Conservation (phyloP, 2,113 vertebrate species). For the Thamnophis sirtalis region DNA sequence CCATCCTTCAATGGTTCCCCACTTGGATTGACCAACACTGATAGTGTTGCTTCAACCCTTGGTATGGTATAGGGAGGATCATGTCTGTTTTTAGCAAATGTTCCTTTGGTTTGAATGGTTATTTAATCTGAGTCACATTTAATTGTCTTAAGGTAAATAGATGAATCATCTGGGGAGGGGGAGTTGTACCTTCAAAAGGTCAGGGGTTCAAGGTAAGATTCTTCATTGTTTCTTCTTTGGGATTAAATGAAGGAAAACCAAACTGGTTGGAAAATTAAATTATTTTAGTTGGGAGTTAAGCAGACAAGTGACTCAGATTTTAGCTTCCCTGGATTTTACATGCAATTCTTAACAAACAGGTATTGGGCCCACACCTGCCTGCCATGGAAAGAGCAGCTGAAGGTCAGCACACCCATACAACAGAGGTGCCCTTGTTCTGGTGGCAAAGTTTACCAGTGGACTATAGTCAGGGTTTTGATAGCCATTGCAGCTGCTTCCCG, state of each 20-base stretch:
- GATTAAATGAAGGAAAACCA: constrained; percentile 64
- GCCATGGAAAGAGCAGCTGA: constrained; percentile 62
- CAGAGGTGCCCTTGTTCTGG: constrained; percentile 65
- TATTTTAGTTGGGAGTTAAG: constrained; percentile 73
- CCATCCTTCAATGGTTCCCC: constrained; percentile 43
- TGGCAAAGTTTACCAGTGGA: constrained; percentile 45
- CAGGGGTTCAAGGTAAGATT: constrained; percentile 60
- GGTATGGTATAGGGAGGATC: constrained; percentile 52
- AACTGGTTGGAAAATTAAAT: constrained; percentile 66
- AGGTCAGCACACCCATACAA: constrained; percentile 56
- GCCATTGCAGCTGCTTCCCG: constrained; percentile 38
- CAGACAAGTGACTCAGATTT: constrained; percentile 74
- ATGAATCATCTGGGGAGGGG: constrained; percentile 67
- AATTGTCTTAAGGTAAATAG: constrained; percentile 75
- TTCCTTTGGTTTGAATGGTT: constrained; percentile 70
- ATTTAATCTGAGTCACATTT: constrained; percentile 75
- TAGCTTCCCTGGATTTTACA: constrained; percentile 65
- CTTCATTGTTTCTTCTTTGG: constrained; percentile 51
- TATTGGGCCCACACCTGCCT: constrained; percentile 67
- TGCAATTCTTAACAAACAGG: constrained; percentile 67
- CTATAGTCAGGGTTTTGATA: constrained; percentile 58
- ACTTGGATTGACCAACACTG: constrained; percentile 45
- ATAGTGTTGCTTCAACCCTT: constrained; percentile 41
- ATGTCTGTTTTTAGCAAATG: constrained; percentile 64
- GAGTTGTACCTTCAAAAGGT: constrained; percentile 62